Evolutionary conservation across 2,888 invertebrate species (phyloP).

Genomic region (Heliconius ethilla): DNA sequence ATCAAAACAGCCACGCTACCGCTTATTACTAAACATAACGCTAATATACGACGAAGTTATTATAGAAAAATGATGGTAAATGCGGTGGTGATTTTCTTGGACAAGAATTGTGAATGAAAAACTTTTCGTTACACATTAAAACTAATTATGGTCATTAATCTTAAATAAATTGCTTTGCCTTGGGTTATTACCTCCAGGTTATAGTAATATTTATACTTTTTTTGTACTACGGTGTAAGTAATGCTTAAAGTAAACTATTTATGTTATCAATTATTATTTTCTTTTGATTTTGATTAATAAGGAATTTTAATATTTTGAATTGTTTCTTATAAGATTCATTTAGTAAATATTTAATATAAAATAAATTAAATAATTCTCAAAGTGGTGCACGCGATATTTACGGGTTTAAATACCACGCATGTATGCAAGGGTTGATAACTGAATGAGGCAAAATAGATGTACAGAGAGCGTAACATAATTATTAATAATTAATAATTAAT

Average conservation of each 20-base stretch:
- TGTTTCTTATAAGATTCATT: neutral
- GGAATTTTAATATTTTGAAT: neutral
- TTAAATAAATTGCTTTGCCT: conserved; percentile 26
- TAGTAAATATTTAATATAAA: neutral
- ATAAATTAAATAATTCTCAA: neutral
- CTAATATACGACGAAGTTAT: conserved; percentile 41
- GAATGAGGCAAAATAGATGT: no score
- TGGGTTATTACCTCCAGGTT: conserved; percentile 1
- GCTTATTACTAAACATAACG: conserved; percentile 32
- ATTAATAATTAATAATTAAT: no score
- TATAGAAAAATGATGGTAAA: conserved; percentile 45
- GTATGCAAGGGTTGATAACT: no score
- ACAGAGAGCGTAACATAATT: no score
- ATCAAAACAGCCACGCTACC: conserved; percentile 22
- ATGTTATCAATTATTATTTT: conserved; percentile 8
- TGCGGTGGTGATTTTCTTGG: conserved; percentile 49
- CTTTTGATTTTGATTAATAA: neutral
- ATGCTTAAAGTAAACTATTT: conserved; percentile 3
- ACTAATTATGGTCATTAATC: conserved; percentile 27
- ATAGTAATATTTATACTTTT: conserved; percentile 12
- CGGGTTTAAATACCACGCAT: no score
- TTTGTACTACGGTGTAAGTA: neutral
- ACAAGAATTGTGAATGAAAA: conserved; percentile 39
- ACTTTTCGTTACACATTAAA: conserved; percentile 30
- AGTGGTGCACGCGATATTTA: no score